These are phyloP conservation scores for Archilochus colubris DNA, from an alignment of 2,113 vertebrate species.

Conservation along the genomic window DNA sequence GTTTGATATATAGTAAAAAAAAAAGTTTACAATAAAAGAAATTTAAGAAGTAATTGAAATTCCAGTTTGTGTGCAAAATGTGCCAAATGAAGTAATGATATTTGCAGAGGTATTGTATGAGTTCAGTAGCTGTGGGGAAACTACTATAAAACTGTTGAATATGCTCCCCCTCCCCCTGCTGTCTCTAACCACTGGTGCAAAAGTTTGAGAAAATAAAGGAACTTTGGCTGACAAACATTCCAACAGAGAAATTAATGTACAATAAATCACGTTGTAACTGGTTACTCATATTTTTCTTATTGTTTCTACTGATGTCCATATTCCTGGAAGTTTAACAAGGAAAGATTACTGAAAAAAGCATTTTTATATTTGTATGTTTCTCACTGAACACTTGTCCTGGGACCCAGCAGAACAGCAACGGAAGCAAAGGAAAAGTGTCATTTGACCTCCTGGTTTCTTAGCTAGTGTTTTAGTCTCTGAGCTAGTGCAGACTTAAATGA, in stretches of 20 bases:
- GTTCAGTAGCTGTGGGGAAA: constrained; percentile 27
- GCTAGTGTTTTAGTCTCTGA: not conserved
- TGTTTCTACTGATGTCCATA: not conserved
- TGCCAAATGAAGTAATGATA: constrained; percentile 57
- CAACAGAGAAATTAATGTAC: not conserved
- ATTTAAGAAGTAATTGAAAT: constrained; percentile 52
- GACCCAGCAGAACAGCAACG: not conserved
- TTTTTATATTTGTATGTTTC: not conserved
- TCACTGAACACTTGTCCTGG: not conserved
- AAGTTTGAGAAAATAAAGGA: constrained; percentile 20
- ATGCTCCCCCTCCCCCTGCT: not conserved
- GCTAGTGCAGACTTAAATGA: not conserved
- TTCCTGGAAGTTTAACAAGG: not conserved
- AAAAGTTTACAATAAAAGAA: constrained; percentile 47
- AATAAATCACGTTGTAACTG: not conserved
- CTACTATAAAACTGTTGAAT: constrained; percentile 24
- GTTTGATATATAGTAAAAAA: constrained; percentile 41
- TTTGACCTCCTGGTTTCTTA: not conserved
- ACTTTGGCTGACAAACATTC: constrained; percentile 7
- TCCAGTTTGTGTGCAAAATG: constrained; percentile 42
- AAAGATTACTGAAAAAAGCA: not conserved
- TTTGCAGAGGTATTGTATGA: constrained; percentile 46
- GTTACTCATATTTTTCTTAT: not conserved
- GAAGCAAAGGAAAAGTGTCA: not conserved
- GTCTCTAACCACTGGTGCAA: constrained; percentile 1